A percentile compares a stretch with the other conserved stretches of the same genome.
These are phyloP conservation scores for Coluber constrictor DNA, from an alignment of 2,797 vertebrate genomes.

Conservation along the genomic window DNA sequence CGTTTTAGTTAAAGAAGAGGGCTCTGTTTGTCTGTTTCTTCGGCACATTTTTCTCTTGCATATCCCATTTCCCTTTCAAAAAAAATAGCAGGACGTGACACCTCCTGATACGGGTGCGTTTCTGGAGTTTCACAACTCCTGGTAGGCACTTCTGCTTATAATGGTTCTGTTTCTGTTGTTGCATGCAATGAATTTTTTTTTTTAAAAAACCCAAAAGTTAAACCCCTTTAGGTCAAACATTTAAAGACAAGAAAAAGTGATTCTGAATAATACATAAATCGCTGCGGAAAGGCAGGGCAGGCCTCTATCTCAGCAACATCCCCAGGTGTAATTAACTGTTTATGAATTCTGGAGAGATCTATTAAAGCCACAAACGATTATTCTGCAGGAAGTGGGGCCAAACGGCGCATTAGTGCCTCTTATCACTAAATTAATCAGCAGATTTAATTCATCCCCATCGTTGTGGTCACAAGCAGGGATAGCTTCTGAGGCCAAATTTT, in stretches of 20 bases:
- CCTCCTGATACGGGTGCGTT: neutral
- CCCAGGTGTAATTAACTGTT: constrained; percentile 38
- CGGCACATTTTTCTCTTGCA: neutral
- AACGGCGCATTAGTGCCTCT: constrained; percentile 38
- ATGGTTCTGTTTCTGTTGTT: neutral
- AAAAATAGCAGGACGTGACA: neutral
- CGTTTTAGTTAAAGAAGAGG: neutral
- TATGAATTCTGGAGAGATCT: neutral
- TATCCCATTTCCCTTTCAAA: neutral
- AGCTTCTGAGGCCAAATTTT: constrained; percentile 7
- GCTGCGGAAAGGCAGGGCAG: neutral
- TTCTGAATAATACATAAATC: neutral
- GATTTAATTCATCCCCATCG: constrained; percentile 46
- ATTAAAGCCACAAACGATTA: constrained; percentile 26
- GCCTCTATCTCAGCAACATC: neutral
- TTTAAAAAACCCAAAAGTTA: neutral
- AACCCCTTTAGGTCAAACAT: neutral
- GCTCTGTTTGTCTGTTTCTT: neutral
- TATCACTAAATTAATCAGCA: constrained; percentile 48
- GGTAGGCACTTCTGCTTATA: neutral
- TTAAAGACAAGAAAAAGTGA: neutral
- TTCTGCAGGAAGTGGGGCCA: constrained; percentile 27
- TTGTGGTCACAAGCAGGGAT: constrained; percentile 34
- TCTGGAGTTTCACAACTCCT: neutral
- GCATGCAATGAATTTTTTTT: neutral